Percentiles rank a stretch among this genome's conserved stretches.
Conservation (phyloP, 2,113 vertebrate species). For the Odontesthes bonariensis region DNA sequence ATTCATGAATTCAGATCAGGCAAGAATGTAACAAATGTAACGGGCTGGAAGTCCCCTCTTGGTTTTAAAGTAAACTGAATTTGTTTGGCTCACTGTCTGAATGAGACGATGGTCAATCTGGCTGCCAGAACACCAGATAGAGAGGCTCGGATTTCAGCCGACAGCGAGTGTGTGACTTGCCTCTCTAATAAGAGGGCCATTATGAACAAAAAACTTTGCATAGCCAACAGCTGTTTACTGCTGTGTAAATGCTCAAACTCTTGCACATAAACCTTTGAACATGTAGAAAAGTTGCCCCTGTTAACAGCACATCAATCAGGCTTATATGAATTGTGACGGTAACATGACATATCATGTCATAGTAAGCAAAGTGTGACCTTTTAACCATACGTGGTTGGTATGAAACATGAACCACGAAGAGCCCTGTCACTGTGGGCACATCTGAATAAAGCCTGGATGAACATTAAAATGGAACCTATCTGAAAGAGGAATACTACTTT, state of each 20-base stretch:
- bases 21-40: neutral
- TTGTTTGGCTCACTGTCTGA: neutral
- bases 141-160: neutral
- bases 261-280: neutral
- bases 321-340: neutral
- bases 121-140: neutral
- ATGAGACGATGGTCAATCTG: slow-evolving; percentile 1
- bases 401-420: too few relatives aligned
- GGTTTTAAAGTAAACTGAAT: neutral
- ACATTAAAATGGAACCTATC: too few relatives aligned
- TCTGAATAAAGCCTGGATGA: too few relatives aligned
- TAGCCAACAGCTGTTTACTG: neutral
- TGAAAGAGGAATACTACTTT: too few relatives aligned
- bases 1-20: neutral
- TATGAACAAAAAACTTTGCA: neutral
- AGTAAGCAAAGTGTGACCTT: too few relatives aligned
- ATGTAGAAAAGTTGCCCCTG: neutral
- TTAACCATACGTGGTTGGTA: too few relatives aligned
- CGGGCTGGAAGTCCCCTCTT: neutral
- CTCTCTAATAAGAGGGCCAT: neutral
- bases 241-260: neutral
- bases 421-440: too few relatives aligned
- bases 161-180: neutral
- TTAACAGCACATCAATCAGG: neutral
- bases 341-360: too few relatives aligned